These are phyloP conservation scores for Nasonia oneida DNA, from an alignment of 2,888 invertebrate species.

Conservation along the genomic window DNA sequence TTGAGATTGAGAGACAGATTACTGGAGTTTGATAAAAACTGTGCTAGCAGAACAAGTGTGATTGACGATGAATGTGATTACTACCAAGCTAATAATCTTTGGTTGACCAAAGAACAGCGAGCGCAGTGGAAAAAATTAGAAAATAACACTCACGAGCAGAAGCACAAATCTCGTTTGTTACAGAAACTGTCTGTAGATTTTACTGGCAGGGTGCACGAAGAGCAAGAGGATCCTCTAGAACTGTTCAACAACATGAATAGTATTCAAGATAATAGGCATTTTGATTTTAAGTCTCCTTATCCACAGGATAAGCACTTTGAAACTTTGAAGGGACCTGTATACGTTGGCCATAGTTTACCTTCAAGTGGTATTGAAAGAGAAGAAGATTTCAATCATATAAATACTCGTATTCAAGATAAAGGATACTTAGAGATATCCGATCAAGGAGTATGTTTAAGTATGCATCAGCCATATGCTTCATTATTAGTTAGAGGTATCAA, in stretches of 20 bases:
- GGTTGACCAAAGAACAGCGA: constrained; percentile 88
- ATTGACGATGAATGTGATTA: constrained; percentile 98
- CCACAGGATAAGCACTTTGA: constrained; percentile 3
- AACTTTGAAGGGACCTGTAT: constrained; percentile 45
- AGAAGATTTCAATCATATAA: constrained; percentile 34
- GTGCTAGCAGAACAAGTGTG: constrained; percentile 87
- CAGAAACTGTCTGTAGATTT: constrained; percentile 88
- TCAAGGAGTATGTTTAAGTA: constrained; percentile 92
- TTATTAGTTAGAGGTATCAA: constrained; percentile 95
- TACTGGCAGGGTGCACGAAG: constrained; percentile 80
- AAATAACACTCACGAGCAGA: constrained; percentile 84
- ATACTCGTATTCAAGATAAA: constrained; percentile 86
- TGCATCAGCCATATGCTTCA: constrained; percentile 98
- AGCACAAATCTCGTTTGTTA: constrained; percentile 85
- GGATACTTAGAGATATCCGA: constrained; percentile 91
- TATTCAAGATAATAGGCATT: constrained; percentile 51
- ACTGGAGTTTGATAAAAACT: constrained; percentile 89
- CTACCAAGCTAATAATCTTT: constrained; percentile 90
- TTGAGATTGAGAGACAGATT: constrained; percentile 88
- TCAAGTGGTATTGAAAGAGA: constrained; percentile 26
- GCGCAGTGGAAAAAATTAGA: constrained; percentile 85
- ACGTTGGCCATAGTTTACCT: constrained; percentile 42
- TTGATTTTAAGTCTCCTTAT: constrained; percentile 10
- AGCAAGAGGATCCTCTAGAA: constrained; percentile 60
- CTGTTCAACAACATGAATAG: constrained; percentile 57